These are phyloP conservation scores for Cephalotes varians DNA, from an alignment of 2,888 invertebrate genomes.

Conservation along the genomic window DNA sequence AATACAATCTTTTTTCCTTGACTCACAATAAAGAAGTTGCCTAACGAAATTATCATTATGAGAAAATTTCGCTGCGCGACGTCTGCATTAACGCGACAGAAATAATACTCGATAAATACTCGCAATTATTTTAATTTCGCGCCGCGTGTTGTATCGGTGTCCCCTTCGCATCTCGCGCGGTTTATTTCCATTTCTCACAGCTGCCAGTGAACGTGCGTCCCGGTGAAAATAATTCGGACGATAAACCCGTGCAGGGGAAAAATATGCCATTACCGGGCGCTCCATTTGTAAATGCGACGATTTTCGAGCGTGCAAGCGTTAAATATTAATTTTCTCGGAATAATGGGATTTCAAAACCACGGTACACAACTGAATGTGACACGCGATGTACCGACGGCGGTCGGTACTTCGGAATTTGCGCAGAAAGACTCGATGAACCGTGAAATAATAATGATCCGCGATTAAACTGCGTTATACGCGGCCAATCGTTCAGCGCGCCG, in stretches of 20 bases:
- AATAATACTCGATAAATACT: slow-evolving; percentile 15
- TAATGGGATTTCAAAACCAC: slow-evolving; percentile 55
- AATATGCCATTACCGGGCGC: slow-evolving; percentile 53
- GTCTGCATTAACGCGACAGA: not conserved
- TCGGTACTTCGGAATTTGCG: slow-evolving; percentile 27
- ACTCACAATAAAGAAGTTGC: slow-evolving; percentile 15
- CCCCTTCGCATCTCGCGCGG: not conserved
- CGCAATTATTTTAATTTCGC: slow-evolving; percentile 35
- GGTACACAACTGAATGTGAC: slow-evolving; percentile 56
- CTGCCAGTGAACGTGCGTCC: slow-evolving; percentile 18
- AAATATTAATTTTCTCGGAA: slow-evolving; percentile 61
- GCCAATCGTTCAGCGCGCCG: slow-evolving; percentile 60
- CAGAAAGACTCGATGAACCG: slow-evolving; percentile 60
- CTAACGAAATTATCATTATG: slow-evolving; percentile 25
- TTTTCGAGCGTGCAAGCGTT: slow-evolving; percentile 54
- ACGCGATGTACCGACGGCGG: slow-evolving; percentile 47
- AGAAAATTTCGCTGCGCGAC: slow-evolving; percentile 4
- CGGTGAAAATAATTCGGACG: slow-evolving; percentile 51
- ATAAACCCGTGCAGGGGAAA: slow-evolving; percentile 46
- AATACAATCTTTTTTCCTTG: slow-evolving; percentile 5
- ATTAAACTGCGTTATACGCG: slow-evolving; percentile 58
- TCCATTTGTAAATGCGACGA: slow-evolving; percentile 54
- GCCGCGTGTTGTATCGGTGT: not conserved
- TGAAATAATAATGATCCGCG: slow-evolving; percentile 62
- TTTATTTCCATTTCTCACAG: slow-evolving; percentile 47